These are phyloP conservation scores for Nasonia longicornis DNA, from an alignment of 1,140 invertebrate species.

Conservation along the genomic window DNA sequence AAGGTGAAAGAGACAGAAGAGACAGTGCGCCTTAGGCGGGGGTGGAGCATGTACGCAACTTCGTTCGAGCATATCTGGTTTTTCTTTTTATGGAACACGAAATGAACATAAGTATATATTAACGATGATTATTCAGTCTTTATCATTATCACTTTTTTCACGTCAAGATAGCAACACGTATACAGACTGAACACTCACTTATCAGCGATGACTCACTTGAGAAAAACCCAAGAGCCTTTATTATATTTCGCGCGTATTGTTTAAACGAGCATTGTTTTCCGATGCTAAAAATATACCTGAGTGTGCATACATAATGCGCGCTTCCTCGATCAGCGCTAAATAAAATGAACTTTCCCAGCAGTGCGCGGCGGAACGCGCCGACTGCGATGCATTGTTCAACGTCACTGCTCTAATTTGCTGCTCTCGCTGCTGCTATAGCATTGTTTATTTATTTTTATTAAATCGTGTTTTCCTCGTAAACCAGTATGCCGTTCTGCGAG, in stretches of 20 bases:
- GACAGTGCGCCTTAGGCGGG: not conserved
- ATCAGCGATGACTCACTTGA: too few species aligned
- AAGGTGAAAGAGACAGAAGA: not conserved
- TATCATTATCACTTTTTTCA: too few species aligned
- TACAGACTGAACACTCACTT: too few species aligned
- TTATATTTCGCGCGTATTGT: too few species aligned
- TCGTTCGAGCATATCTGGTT: not conserved
- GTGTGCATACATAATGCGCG: not conserved
- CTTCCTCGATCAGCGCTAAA: not conserved
- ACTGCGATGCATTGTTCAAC: slow-evolving; percentile 20
- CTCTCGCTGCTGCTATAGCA: not conserved
- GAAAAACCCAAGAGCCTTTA: too few species aligned
- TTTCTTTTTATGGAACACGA: too few species aligned
- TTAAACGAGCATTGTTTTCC: not conserved
- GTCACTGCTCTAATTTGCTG: not conserved
- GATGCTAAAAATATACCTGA: not conserved
- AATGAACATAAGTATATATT: too few species aligned
- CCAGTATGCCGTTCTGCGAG: not conserved
- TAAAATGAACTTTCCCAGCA: not conserved
- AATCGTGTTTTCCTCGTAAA: slow-evolving; percentile 4
- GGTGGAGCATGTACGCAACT: not conserved
- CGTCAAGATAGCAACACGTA: too few species aligned
- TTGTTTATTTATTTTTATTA: slow-evolving; percentile 27
- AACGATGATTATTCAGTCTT: too few species aligned
- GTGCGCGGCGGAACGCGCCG: not conserved